phyloP scores from a whole-genome alignment of 2,888 invertebrate genomes.

The Clostera curtula region DNA sequence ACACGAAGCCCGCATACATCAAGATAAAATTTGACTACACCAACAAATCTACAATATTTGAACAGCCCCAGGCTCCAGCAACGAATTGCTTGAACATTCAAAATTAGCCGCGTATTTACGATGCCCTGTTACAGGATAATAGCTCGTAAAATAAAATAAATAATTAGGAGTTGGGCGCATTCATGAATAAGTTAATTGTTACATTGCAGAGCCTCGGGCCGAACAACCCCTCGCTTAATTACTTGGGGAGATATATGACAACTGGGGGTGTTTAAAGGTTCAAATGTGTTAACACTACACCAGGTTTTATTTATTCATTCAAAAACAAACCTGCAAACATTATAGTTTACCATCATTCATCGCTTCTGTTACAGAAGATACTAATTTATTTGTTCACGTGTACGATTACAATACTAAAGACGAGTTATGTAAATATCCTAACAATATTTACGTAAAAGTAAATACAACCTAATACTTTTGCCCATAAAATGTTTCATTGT shows the following conservation, averaged over 20 bases:
- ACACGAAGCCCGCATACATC: conserved; percentile 8
- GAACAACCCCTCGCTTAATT: conserved; percentile 37
- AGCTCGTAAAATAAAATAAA: conserved; percentile 71
- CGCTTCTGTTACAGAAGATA: too few relatives aligned
- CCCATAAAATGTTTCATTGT: too few relatives aligned
- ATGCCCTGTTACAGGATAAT: conserved; percentile 57
- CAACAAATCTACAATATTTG: conserved; percentile 23
- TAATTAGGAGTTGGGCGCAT: conserved; percentile 58
- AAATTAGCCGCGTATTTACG: conserved; percentile 53
- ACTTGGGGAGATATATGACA: conserved; percentile 48
- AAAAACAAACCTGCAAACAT: too few relatives aligned
- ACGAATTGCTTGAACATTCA: conserved; percentile 35
- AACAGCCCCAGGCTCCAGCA: conserved; percentile 20
- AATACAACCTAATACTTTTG: too few relatives aligned
- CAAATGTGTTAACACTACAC: conserved; percentile 20
- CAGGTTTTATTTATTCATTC: too few relatives aligned
- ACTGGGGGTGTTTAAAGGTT: conserved; percentile 20
- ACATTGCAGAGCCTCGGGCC: conserved; percentile 42
- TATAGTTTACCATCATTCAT: too few relatives aligned
- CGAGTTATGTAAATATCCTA: too few relatives aligned
- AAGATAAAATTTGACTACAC: conserved; percentile 9
- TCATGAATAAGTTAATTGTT: conserved; percentile 68
- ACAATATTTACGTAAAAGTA: too few relatives aligned
- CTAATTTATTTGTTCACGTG: too few relatives aligned
- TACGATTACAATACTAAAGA: too few relatives aligned